phyloP scores from a whole-genome alignment of 2,113 vertebrate species.

The Rhombomys opimus region DNA sequence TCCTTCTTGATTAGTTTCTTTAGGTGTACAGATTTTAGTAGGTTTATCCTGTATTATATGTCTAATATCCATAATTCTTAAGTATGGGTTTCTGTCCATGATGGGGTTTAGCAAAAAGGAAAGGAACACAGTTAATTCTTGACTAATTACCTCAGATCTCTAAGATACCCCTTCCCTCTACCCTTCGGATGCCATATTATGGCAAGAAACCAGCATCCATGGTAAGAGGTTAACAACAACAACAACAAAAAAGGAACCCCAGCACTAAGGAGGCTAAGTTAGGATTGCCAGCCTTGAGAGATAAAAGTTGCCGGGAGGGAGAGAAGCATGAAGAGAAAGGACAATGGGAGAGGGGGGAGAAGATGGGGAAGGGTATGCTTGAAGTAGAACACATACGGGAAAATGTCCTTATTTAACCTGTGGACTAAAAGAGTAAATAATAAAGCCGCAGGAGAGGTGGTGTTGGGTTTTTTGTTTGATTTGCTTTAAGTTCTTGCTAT shows the following conservation, averaged over 20 bases:
- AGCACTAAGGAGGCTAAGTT: neutral
- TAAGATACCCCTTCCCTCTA: neutral
- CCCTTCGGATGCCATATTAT: neutral
- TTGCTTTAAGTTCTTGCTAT: neutral
- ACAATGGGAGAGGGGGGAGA: neutral
- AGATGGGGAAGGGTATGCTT: neutral
- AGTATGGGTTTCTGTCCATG: neutral
- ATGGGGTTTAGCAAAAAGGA: neutral
- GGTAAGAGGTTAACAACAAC: neutral
- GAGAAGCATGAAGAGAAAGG: neutral
- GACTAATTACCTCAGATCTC: neutral
- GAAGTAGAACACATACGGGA: neutral
- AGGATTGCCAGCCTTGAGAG: neutral
- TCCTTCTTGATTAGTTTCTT: too few species aligned
- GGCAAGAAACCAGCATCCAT: neutral
- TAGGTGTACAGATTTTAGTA: too few species aligned
- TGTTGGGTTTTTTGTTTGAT: neutral
- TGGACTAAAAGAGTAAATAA: neutral
- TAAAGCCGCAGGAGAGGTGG: neutral
- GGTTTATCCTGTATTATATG: too few species aligned
- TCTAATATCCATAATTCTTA: too few species aligned
- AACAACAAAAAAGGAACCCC: neutral
- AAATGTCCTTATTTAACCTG: neutral
- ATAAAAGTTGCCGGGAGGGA: neutral
- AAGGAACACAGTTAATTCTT: neutral